Percentiles rank a stretch among this genome's conserved stretches.
Evolutionary conservation across 1,140 invertebrate species (phyloP).

Genomic region (Drosophila pseudoobscura): DNA sequence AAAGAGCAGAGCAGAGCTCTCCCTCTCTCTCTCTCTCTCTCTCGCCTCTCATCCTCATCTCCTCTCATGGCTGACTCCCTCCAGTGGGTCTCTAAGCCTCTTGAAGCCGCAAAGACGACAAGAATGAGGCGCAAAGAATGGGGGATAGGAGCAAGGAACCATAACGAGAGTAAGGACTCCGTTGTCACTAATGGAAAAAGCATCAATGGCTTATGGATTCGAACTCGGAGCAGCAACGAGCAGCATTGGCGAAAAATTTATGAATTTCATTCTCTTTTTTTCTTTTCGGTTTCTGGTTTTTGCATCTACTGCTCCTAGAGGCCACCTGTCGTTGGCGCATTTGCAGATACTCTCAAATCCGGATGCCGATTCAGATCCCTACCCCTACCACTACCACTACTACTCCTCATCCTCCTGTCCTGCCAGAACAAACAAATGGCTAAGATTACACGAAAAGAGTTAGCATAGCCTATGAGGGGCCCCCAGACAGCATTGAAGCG

Average conservation of each 20-base stretch:
- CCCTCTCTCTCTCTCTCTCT: too few species aligned
- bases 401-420: neutral
- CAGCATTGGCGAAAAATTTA: slow-evolving; percentile 69
- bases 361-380: neutral
- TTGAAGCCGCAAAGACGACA: slow-evolving; percentile 29
- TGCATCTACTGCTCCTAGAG: neutral
- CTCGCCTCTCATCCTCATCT: neutral
- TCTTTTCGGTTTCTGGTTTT: slow-evolving; percentile 1
- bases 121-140: slow-evolving; percentile 19
- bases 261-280: slow-evolving; percentile 61
- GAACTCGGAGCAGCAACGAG: slow-evolving; percentile 14
- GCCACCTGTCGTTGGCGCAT: slow-evolving; percentile 51
- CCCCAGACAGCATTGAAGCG: slow-evolving; percentile 13
- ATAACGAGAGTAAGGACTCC: slow-evolving; percentile 23
- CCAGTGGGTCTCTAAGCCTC: slow-evolving; percentile 28
- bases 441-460: slow-evolving; percentile 56
- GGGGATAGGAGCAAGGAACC: slow-evolving; percentile 25
- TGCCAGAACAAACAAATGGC: slow-evolving; percentile 46
- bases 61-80: neutral
- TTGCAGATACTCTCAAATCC: slow-evolving; percentile 29
- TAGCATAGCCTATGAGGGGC: slow-evolving; percentile 38
- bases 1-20: slow-evolving; percentile 6
- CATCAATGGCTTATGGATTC: slow-evolving; percentile 78
- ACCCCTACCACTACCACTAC: too few species aligned
- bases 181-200: slow-evolving; percentile 76